These are phyloP conservation scores for Strigops habroptila DNA, from an alignment of 2,113 vertebrate genomes.

Conservation along the genomic window DNA sequence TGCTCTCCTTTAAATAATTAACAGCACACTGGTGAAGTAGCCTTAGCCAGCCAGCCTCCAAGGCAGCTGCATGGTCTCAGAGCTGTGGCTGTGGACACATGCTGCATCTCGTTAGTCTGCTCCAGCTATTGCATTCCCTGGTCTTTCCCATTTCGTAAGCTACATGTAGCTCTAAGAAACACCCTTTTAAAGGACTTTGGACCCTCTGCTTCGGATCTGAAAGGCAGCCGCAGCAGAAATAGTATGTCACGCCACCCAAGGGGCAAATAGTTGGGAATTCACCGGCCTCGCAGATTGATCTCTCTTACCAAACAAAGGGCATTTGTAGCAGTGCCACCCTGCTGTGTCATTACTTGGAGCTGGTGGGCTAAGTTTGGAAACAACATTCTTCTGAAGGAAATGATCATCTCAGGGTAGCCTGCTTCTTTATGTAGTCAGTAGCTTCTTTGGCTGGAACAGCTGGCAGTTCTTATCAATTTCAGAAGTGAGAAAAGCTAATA, in stretches of 20 bases:
- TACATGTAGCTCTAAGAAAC: neutral
- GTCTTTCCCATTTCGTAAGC: neutral
- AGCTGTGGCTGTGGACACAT: slow-evolving; percentile 19
- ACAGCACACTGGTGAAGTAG: slow-evolving; percentile 63
- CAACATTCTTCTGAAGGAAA: neutral
- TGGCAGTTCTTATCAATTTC: neutral
- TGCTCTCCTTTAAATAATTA: slow-evolving; percentile 84
- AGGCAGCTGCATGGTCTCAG: slow-evolving; percentile 73
- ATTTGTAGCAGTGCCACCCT: neutral
- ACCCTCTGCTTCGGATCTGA: slow-evolving; percentile 6
- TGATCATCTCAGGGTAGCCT: neutral
- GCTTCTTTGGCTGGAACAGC: neutral
- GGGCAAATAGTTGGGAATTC: neutral
- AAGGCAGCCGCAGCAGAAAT: neutral
- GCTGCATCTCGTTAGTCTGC: slow-evolving; percentile 52
- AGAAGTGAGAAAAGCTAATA: neutral
- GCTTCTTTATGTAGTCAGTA: neutral
- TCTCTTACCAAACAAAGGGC: neutral
- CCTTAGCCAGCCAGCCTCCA: slow-evolving; percentile 59
- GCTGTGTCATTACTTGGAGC: neutral
- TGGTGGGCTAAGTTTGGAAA: neutral
- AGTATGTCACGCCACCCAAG: neutral
- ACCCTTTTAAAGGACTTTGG: neutral
- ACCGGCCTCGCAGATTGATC: neutral
- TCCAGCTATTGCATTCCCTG: neutral